Percentiles rank a stretch among this genome's conserved stretches.
These are phyloP conservation scores for Acleris literana DNA, from an alignment of 2,888 invertebrate species.

Conservation along the genomic window DNA sequence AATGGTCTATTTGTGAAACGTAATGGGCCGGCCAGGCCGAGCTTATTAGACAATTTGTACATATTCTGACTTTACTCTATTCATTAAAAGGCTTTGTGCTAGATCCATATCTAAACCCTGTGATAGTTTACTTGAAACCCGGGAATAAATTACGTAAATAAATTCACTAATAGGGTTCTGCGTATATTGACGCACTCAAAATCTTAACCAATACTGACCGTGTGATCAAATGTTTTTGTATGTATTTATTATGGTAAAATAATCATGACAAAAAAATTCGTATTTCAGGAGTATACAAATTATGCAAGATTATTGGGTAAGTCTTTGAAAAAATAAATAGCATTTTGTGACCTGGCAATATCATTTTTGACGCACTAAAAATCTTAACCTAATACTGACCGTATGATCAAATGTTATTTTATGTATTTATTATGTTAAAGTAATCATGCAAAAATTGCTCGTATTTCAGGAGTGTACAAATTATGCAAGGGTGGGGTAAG, in stretches of 20 bases:
- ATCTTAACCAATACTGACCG: background rate
- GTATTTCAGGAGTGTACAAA: too few species aligned
- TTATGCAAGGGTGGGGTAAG: too few species aligned
- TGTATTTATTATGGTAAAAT: too few species aligned
- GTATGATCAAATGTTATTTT: background rate
- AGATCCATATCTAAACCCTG: constrained; percentile 51
- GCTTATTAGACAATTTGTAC: constrained; percentile 77
- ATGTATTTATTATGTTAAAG: too few species aligned
- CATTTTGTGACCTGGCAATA: background rate
- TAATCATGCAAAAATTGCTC: too few species aligned
- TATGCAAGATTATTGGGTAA: too few species aligned
- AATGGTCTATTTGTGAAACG: constrained; percentile 83
- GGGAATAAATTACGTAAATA: constrained; percentile 18
- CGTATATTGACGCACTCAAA: too few species aligned
- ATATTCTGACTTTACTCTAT: constrained; percentile 74
- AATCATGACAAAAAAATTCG: too few species aligned
- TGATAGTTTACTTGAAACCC: constrained; percentile 20
- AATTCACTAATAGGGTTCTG: background rate
- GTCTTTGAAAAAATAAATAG: background rate
- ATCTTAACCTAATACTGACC: background rate
- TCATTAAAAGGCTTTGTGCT: constrained; percentile 55
- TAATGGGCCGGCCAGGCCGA: constrained; percentile 77
- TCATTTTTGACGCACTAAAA: constrained; percentile 6
- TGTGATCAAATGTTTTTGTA: background rate
- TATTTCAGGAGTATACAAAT: too few species aligned